These are phyloP conservation scores for Siniperca obscura DNA, from an alignment of 2,797 vertebrate species.

Conservation along the genomic window DNA sequence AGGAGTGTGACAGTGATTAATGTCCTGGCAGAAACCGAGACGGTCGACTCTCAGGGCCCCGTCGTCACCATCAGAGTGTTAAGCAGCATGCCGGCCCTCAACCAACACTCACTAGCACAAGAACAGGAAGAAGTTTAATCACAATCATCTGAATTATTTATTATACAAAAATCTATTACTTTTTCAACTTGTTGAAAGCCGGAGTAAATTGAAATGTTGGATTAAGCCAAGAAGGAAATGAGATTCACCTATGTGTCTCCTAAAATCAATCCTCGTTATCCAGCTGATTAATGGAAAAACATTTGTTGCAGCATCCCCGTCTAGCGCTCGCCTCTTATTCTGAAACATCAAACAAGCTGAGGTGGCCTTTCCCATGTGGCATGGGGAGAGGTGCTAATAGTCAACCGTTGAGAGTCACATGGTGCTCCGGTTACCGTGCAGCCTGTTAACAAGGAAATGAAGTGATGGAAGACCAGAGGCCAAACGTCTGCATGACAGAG, in stretches of 20 bases:
- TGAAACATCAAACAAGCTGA: slow-evolving; percentile 54
- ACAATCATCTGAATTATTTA: slow-evolving; percentile 75
- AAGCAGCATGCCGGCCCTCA: slow-evolving; percentile 12
- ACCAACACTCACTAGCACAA: not conserved
- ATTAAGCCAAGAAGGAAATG: slow-evolving; percentile 70
- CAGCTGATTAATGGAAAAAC: slow-evolving; percentile 60
- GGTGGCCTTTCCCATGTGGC: slow-evolving; percentile 28
- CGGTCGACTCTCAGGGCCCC: slow-evolving; percentile 62
- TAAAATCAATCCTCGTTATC: slow-evolving; percentile 48
- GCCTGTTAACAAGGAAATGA: slow-evolving; percentile 66
- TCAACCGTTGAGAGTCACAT: slow-evolving; percentile 38
- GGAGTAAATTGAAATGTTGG: slow-evolving; percentile 68
- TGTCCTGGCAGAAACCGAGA: slow-evolving; percentile 79
- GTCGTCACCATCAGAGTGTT: slow-evolving; percentile 28
- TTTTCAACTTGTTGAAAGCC: slow-evolving; percentile 43
- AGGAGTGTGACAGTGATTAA: slow-evolving; percentile 86
- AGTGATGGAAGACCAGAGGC: slow-evolving; percentile 69
- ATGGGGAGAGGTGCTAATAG: not conserved
- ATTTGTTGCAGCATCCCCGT: slow-evolving; percentile 21
- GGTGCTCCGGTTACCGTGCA: slow-evolving; percentile 33
- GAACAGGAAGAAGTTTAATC: slow-evolving; percentile 61
- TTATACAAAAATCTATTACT: slow-evolving; percentile 67
- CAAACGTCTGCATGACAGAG: slow-evolving; percentile 66
- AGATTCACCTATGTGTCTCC: slow-evolving; percentile 67
- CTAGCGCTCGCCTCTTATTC: slow-evolving; percentile 3